phyloP scores from a whole-genome alignment of 1,140 invertebrate species.

The Gryllus bimaculatus region DNA sequence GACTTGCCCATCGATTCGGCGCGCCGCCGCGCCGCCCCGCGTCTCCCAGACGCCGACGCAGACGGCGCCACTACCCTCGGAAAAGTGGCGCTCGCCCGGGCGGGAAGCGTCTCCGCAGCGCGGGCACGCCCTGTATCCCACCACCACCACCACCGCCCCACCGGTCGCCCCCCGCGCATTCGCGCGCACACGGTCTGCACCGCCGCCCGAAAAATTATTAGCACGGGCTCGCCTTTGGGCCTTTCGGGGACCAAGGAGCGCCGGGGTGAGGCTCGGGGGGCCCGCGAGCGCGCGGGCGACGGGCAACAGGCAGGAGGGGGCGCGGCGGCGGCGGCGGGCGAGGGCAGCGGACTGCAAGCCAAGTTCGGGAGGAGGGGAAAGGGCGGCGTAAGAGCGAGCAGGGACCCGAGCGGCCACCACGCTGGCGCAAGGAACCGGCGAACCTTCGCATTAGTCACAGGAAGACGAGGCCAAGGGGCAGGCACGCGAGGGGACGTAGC shows the following conservation, averaged over 20 bases:
- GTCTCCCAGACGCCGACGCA: background rate
- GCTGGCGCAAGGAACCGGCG: background rate
- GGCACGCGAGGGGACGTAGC: background rate
- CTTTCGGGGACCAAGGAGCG: background rate
- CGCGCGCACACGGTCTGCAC: too few species aligned
- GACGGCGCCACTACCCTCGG: background rate
- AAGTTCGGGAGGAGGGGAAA: background rate
- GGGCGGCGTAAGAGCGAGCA: background rate
- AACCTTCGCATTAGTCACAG: background rate
- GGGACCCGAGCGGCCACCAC: background rate
- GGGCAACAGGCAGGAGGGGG: background rate
- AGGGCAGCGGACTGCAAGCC: background rate
- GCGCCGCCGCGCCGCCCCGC: too few species aligned
- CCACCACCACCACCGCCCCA: too few species aligned
- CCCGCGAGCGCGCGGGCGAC: too few species aligned
- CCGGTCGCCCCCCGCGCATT: too few species aligned
- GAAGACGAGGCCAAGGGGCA: background rate
- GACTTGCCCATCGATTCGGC: background rate
- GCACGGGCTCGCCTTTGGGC: background rate
- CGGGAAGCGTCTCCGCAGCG: too few species aligned
- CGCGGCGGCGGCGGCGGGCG: too few species aligned
- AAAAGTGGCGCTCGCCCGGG: background rate
- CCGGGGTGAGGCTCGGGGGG: too few species aligned
- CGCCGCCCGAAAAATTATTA: background rate
- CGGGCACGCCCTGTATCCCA: too few species aligned